phyloP scores from a whole-genome alignment of 2,113 vertebrate genomes.

The Oxyruncus cristatus region DNA sequence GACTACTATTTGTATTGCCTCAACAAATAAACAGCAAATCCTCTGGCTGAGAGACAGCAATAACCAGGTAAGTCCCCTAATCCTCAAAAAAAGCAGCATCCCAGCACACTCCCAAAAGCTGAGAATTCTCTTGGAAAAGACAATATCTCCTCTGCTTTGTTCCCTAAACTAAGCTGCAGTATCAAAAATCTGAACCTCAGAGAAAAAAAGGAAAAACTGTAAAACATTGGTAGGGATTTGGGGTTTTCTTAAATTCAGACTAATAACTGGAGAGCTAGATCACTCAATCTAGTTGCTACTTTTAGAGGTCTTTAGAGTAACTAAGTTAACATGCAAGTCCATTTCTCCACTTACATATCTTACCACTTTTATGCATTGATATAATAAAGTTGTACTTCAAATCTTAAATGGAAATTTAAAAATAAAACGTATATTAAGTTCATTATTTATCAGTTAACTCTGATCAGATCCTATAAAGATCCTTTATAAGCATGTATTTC shows the following conservation, averaged over 20 bases:
- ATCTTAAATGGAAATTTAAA: neutral
- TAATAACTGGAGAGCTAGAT: neutral
- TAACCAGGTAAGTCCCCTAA: neutral
- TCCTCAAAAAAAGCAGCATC: neutral
- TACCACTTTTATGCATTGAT: neutral
- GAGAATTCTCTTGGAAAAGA: neutral
- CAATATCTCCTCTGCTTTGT: neutral
- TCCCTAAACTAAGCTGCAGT: neutral
- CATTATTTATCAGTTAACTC: neutral
- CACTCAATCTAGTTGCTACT: neutral
- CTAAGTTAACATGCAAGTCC: neutral
- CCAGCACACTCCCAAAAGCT: neutral
- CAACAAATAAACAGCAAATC: neutral
- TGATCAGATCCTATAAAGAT: neutral
- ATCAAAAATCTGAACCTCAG: neutral
- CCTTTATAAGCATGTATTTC: neutral
- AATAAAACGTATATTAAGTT: neutral
- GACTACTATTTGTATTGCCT: neutral
- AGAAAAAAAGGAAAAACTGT: accelerated
- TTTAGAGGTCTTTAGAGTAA: neutral
- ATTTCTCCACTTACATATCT: neutral
- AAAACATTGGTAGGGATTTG: neutral
- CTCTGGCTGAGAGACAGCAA: neutral
- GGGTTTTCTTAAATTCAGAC: neutral
- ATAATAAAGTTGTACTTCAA: neutral